These are phyloP conservation scores for Gracilinanus agilis DNA, from an alignment of 2,113 vertebrate species.

Conservation along the genomic window DNA sequence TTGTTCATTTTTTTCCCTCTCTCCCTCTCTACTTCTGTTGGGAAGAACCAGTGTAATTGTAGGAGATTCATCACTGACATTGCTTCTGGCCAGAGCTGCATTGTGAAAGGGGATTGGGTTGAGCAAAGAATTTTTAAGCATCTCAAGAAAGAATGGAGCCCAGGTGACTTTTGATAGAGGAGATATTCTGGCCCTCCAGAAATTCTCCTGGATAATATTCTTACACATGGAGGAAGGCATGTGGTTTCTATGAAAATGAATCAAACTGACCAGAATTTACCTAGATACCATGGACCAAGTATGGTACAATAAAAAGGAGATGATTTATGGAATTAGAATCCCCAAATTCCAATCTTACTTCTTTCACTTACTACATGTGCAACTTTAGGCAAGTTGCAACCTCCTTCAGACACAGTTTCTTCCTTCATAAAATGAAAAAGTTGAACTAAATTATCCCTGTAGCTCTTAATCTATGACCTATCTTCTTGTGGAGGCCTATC, in stretches of 20 bases:
- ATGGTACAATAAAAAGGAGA: background rate
- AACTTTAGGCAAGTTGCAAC: background rate
- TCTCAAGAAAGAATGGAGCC: background rate
- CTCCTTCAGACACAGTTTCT: background rate
- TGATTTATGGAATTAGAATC: background rate
- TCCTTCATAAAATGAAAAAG: background rate
- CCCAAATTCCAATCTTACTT: background rate
- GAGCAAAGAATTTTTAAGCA: background rate
- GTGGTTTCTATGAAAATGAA: background rate
- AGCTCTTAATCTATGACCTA: background rate
- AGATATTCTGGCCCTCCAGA: background rate
- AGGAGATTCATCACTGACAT: conserved; percentile 78
- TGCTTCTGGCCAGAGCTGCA: background rate
- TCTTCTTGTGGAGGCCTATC: background rate
- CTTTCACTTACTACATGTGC: background rate
- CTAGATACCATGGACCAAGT: background rate
- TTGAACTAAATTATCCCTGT: background rate
- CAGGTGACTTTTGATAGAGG: background rate
- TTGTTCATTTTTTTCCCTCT: conserved; percentile 73
- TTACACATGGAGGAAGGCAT: background rate
- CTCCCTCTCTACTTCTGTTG: conserved; percentile 50
- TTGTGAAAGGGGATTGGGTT: conserved; percentile 22
- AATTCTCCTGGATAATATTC: background rate
- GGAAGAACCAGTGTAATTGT: conserved; percentile 75
- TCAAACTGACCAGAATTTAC: background rate